Percentiles rank a stretch among this genome's conserved stretches.
Conservation (phyloP, 2,888 invertebrate genomes). For the Metalampra italica region DNA sequence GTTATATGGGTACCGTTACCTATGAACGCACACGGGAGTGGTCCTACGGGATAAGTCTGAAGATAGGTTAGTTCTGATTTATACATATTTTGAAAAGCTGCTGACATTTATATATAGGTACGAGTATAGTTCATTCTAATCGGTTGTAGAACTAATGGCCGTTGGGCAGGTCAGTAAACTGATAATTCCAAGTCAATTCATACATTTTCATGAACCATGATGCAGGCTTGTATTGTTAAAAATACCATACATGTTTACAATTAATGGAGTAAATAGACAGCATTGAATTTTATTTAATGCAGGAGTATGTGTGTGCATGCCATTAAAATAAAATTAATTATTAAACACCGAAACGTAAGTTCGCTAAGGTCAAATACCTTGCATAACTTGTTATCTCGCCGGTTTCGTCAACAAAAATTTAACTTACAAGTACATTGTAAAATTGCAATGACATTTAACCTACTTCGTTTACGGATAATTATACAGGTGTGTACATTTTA, state of each 20-base stretch:
- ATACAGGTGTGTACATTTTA: not conserved
- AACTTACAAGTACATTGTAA: constrained; percentile 10
- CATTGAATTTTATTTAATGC: not conserved
- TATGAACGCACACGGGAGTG: constrained; percentile 29
- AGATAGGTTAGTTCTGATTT: constrained; percentile 32
- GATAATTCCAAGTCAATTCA: too few relatives aligned
- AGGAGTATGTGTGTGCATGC: not conserved
- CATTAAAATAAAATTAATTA: constrained; percentile 1
- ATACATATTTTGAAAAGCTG: not conserved
- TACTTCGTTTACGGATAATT: constrained; percentile 7
- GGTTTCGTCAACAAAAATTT: constrained; percentile 4
- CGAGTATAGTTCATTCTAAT: too few relatives aligned
- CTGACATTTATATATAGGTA: too few relatives aligned
- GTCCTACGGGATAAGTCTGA: constrained; percentile 28
- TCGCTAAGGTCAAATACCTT: constrained; percentile 10
- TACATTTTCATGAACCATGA: too few relatives aligned
- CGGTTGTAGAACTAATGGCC: too few relatives aligned
- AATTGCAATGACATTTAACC: constrained; percentile 10
- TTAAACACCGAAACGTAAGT: not conserved
- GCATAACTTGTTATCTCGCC: constrained; percentile 9
- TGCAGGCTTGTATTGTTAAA: too few relatives aligned
- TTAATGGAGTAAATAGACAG: too few relatives aligned
- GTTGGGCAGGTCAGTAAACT: too few relatives aligned
- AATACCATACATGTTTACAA: too few relatives aligned
- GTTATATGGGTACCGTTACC: constrained; percentile 70